Percentiles rank a stretch among this genome's conserved stretches.
phyloP scores from a whole-genome alignment of 2,113 vertebrate species.

The Polypterus bichir region DNA sequence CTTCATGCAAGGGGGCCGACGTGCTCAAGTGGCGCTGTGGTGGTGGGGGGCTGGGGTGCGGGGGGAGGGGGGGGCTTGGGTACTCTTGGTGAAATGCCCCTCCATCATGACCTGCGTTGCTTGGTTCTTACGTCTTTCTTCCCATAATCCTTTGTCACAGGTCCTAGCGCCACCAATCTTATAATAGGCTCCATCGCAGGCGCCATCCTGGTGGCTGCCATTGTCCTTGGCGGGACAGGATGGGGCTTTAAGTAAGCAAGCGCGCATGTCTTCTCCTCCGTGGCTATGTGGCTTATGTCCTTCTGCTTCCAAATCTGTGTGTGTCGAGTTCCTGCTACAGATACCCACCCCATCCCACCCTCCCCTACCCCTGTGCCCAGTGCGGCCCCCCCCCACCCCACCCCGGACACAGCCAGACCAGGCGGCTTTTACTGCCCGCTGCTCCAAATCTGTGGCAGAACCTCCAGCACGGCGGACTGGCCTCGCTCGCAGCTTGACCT shows the following conservation, averaged over 20 bases:
- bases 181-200: slow-evolving; percentile 99
- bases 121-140: slow-evolving; percentile 78
- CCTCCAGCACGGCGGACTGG: slow-evolving; percentile 77
- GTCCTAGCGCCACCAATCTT: slow-evolving; percentile 99
- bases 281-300: slow-evolving; percentile 74
- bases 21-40: too few species aligned
- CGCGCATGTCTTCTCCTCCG: slow-evolving; percentile 82
- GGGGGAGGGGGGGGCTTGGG: too few species aligned
- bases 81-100: slow-evolving; percentile 31
- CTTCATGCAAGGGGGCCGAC: too few species aligned
- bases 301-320: slow-evolving; percentile 72
- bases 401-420: background rate
- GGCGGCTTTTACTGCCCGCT: background rate
- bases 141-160: slow-evolving; percentile 88
- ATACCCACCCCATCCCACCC: slow-evolving; percentile 7
- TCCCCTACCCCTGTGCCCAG: too few species aligned
- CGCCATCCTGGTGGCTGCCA: slow-evolving; percentile 99
- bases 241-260: slow-evolving; percentile 99
- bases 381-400: background rate
- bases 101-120: slow-evolving; percentile 37
- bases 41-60: too few species aligned
- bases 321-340: slow-evolving; percentile 93
- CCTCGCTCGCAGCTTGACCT: slow-evolving; percentile 87
- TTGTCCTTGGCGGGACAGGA: slow-evolving; percentile 99
- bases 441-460: slow-evolving; percentile 79